These are phyloP conservation scores for Notarius lentiginosus DNA, from an alignment of 2,113 vertebrate genomes.

Conservation along the genomic window DNA sequence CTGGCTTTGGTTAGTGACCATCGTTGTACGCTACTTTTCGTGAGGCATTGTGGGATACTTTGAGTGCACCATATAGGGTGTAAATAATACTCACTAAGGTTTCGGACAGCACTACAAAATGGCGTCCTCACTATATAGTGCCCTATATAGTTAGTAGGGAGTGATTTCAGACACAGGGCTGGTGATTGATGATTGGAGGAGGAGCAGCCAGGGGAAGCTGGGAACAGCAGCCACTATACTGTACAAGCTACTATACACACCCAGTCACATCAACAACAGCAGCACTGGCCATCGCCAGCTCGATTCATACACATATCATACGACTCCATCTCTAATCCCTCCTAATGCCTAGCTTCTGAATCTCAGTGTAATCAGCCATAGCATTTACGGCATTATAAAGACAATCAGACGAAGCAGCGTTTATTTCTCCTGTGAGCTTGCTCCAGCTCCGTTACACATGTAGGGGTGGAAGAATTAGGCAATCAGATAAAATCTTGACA, in stretches of 20 bases:
- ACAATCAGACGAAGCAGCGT: slow-evolving; percentile 70
- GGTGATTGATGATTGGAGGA: slow-evolving; percentile 45
- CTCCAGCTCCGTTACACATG: slow-evolving; percentile 61
- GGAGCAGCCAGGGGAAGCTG: slow-evolving; percentile 52
- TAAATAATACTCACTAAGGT: too few relatives aligned
- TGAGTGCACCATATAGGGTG: too few relatives aligned
- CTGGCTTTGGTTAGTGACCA: too few relatives aligned
- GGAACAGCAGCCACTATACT: slow-evolving; percentile 50
- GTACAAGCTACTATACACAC: slow-evolving; percentile 25
- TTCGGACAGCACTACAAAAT: too few relatives aligned
- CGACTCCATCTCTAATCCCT: neutral
- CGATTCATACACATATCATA: slow-evolving; percentile 3
- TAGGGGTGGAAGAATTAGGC: slow-evolving; percentile 69
- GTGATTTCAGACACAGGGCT: too few relatives aligned
- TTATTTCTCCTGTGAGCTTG: slow-evolving; percentile 63
- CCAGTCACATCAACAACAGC: slow-evolving; percentile 7
- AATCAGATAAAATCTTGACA: slow-evolving; percentile 36
- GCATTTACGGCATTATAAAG: slow-evolving; percentile 61
- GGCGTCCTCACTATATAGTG: too few relatives aligned
- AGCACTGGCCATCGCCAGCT: slow-evolving; percentile 3
- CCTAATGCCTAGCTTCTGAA: neutral
- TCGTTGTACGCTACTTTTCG: too few relatives aligned
- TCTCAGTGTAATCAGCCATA: neutral
- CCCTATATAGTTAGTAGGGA: too few relatives aligned
- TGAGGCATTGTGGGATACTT: too few relatives aligned